Evolutionary conservation across 2,113 vertebrate genomes (phyloP).

Genomic region (Microtus oregoni): DNA sequence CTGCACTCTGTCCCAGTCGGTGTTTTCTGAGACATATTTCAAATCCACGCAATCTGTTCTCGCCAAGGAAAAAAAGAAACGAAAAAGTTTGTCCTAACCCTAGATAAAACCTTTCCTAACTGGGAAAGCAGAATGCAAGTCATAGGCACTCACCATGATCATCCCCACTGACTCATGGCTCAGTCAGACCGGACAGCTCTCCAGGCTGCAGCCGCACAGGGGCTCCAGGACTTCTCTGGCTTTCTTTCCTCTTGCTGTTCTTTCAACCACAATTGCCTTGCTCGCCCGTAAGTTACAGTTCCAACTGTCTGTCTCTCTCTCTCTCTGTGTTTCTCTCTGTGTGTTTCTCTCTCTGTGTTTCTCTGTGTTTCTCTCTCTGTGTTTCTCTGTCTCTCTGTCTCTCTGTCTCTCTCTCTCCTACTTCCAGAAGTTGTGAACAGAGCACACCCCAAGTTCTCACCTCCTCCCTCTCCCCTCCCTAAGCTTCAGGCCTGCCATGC

Average conservation of each 20-base stretch:
- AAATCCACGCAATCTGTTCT: not conserved
- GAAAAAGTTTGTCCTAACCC: not conserved
- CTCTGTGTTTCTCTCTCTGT: not conserved
- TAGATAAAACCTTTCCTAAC: not conserved
- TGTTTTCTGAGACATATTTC: slow-evolving; percentile 24
- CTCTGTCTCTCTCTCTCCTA: not conserved
- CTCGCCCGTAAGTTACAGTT: not conserved
- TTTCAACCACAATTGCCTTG: not conserved
- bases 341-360: too few species aligned
- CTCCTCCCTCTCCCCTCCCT: not conserved
- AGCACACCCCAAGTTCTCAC: not conserved
- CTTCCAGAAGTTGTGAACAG: not conserved
- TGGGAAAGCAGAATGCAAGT: not conserved
- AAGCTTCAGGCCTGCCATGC: not conserved
- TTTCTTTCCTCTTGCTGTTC: not conserved
- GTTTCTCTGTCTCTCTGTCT: too few species aligned
- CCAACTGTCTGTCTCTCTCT: not conserved
- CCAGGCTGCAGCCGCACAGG: not conserved
- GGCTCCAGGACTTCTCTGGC: not conserved
- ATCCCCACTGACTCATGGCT: not conserved
- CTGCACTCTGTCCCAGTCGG: not conserved
- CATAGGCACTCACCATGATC: not conserved
- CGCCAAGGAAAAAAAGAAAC: not conserved
- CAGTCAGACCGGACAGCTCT: not conserved
- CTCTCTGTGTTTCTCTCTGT: too few species aligned